Conservation (phyloP, 1,140 invertebrate genomes). For the Lepidurus packardi region DNA sequence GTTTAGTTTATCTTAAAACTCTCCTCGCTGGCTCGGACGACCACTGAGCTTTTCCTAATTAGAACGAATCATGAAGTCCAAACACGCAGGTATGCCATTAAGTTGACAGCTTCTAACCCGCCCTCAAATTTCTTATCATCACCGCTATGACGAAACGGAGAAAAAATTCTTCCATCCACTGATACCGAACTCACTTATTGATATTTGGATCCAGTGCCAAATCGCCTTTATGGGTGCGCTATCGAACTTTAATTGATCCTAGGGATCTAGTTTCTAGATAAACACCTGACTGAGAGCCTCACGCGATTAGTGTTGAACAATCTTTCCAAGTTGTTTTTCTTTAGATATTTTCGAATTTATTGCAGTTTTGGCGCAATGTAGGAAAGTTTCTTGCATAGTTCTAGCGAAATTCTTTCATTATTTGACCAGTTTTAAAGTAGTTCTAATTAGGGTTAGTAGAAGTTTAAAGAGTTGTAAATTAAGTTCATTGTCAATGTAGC, state of each 20-base stretch:
- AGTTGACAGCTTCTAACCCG: background rate
- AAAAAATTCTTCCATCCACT: background rate
- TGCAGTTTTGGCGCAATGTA: no score
- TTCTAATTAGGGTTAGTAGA: no score
- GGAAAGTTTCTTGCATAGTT: no score
- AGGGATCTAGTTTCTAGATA: background rate
- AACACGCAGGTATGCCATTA: slow-evolving; percentile 1
- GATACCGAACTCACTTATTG: background rate
- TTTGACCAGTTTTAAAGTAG: no score
- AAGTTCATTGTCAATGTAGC: no score
- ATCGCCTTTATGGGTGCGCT: background rate
- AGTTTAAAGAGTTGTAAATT: no score
- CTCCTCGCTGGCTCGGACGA: background rate
- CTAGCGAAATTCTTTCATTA: no score
- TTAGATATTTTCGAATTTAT: no score
- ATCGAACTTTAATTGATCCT: background rate
- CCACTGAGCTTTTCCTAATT: background rate
- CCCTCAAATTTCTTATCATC: background rate
- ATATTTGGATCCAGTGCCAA: background rate
- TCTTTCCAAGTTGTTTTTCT: no score
- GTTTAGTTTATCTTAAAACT: slow-evolving; percentile 8
- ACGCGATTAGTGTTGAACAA: no score
- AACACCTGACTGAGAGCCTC: no score
- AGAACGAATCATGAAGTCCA: background rate
- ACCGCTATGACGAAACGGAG: background rate